Evolutionary conservation across 2,113 vertebrate species (phyloP), one percentile per base, ranked within the genome.

Genomic region (Pterocles burchelli): DNA sequence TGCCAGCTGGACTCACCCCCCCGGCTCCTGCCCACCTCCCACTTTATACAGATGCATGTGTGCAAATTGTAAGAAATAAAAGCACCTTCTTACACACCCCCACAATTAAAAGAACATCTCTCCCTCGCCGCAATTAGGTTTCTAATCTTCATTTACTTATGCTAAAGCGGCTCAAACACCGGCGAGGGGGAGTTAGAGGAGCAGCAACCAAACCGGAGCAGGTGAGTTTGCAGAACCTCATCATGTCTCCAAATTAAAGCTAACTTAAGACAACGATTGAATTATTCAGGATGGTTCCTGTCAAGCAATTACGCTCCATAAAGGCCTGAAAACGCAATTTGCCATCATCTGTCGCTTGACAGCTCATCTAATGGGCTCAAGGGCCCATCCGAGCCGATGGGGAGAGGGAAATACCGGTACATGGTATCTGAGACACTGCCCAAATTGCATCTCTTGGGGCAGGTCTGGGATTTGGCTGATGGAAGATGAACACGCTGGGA

Each of bases 241-340:
- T 90, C 85, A 67, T 10, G 73, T 51, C 92, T 90, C 88, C 80
- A 54, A 93, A 95, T 93, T 90, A 90, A 90, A 95, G 92, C 34
- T 31, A 93, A 57, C 88, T 82, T 84, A 48, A 48, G 62, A 61
- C 59, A 7, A 25, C 13, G 41, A 94, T 77, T 78, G 77, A 96
- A 94, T 94, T 90, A 94, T 41, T 90, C 17, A 24, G 83, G 83
- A 90, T 72, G 82, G 88, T 49, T 96, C 83, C 93, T 88, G 92
- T 74, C 88, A 49, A 89, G 95, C 86, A 90, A 89, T 94, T 93
- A 84, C 0, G 4, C 77, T 89, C 73, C 68, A 41, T 72, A 24
- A 92, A 45, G 73, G 58, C 90, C 92, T 38, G 80, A 75, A 89
- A 96, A 92, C 5, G 31, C 80, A 75, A 89, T 95, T 83, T 95